Conservation (phyloP, 1,140 invertebrate genomes). For the Drosophila dunni region DNA sequence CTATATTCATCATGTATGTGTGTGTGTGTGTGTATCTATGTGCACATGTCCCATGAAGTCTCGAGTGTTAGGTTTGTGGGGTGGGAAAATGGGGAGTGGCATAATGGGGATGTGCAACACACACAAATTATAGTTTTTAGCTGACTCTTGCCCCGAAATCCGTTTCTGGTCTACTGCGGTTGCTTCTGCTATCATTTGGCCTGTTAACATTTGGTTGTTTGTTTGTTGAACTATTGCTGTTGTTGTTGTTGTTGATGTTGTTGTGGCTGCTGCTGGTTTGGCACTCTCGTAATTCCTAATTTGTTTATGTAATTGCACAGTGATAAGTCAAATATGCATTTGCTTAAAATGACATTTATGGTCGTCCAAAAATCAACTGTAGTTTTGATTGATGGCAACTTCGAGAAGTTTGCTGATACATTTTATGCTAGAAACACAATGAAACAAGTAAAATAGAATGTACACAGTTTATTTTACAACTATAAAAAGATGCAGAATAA, state of each 20-base stretch:
- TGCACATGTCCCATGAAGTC: neutral
- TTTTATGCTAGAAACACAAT: no score
- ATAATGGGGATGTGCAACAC: constrained; percentile 38
- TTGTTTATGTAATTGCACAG: constrained; percentile 61
- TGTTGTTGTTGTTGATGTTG: constrained; percentile 48
- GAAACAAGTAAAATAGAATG: no score
- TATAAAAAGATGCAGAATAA: neutral
- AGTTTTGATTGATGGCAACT: constrained; percentile 20
- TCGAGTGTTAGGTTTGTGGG: no score
- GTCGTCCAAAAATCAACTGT: constrained; percentile 48
- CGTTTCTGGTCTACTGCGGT: constrained; percentile 7
- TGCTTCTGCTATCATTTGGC: constrained; percentile 53
- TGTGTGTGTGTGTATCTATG: constrained; percentile 16
- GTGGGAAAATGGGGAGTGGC: neutral
- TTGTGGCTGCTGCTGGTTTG: constrained; percentile 14
- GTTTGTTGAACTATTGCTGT: constrained; percentile 52
- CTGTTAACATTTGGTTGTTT: constrained; percentile 63
- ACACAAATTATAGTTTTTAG: constrained; percentile 80
- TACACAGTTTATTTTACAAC: neutral
- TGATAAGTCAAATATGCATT: constrained; percentile 25
- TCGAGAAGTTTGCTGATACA: neutral
- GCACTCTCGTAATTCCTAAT: constrained; percentile 64
- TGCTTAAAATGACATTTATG: constrained; percentile 56
- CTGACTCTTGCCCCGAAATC: constrained; percentile 35
- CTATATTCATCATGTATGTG: constrained; percentile 37